phyloP scores from a whole-genome alignment of 2,113 vertebrate genomes.

The Pygoscelis antarcticus region DNA sequence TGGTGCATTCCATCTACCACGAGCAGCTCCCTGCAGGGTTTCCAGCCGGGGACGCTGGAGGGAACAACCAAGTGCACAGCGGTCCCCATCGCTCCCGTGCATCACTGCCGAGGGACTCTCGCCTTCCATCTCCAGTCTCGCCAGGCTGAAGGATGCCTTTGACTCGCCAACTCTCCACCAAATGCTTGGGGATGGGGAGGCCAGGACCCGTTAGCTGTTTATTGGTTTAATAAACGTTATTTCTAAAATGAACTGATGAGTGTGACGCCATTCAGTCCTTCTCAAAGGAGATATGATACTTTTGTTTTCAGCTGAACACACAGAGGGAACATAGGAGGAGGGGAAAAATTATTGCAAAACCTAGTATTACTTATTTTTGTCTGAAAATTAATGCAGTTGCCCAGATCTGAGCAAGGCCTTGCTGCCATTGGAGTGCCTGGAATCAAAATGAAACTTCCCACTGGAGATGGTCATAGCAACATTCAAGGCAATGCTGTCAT shows the following conservation, averaged over 20 bases:
- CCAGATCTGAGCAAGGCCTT: neutral
- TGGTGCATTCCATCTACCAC: neutral
- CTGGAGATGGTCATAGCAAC: neutral
- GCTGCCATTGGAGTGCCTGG: neutral
- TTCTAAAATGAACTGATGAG: neutral
- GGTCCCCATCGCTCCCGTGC: rapidly evolving
- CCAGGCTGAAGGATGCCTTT: neutral
- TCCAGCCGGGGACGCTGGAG: neutral
- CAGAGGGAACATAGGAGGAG: rapidly evolving
- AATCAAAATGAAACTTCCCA: neutral
- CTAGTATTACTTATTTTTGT: neutral
- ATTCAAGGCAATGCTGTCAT: neutral
- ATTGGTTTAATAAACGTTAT: neutral
- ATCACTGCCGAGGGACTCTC: rapidly evolving
- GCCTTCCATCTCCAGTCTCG: rapidly evolving
- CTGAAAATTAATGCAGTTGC: neutral
- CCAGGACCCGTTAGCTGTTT: rapidly evolving
- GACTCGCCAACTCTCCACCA: neutral
- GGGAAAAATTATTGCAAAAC: neutral
- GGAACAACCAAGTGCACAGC: rapidly evolving
- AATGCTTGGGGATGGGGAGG: neutral
- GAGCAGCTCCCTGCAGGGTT: neutral
- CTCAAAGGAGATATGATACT: neutral
- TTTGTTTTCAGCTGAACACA: neutral
- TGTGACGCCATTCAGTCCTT: neutral